Conservation (phyloP, 2,113 vertebrate species). For the Ciconia boyciana region DNA sequence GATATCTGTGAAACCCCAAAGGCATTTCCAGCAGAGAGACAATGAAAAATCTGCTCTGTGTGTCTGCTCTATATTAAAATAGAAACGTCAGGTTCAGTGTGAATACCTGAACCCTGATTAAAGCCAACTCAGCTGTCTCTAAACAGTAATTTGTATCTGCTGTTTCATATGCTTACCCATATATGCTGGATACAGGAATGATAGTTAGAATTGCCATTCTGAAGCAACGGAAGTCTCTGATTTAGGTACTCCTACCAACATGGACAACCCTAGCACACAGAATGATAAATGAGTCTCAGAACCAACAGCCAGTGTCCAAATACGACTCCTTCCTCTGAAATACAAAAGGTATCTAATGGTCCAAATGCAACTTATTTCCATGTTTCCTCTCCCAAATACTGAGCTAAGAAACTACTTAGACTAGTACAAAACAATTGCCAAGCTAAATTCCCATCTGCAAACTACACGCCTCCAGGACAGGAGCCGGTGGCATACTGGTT, state of each 20-base stretch:
- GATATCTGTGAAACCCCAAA: neutral
- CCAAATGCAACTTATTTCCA: neutral
- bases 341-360: neutral
- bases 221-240: neutral
- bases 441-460: neutral
- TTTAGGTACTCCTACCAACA: neutral
- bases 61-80: neutral
- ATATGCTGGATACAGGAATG: neutral
- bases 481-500: neutral
- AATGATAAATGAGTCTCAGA: neutral
- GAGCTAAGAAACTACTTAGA: neutral
- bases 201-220: neutral
- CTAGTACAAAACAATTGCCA: neutral
- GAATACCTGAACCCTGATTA: neutral
- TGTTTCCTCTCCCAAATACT: neutral
- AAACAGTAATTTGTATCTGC: neutral
- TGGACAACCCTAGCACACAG: neutral
- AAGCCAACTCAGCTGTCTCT: neutral
- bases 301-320: neutral
- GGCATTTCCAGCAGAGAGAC: neutral
- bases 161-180: neutral
- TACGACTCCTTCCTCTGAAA: neutral
- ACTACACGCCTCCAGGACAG: neutral
- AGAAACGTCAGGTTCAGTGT: neutral
- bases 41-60: neutral